Evolutionary conservation across 1,140 invertebrate genomes (phyloP).

Genomic region (Drosophila bocki): DNA sequence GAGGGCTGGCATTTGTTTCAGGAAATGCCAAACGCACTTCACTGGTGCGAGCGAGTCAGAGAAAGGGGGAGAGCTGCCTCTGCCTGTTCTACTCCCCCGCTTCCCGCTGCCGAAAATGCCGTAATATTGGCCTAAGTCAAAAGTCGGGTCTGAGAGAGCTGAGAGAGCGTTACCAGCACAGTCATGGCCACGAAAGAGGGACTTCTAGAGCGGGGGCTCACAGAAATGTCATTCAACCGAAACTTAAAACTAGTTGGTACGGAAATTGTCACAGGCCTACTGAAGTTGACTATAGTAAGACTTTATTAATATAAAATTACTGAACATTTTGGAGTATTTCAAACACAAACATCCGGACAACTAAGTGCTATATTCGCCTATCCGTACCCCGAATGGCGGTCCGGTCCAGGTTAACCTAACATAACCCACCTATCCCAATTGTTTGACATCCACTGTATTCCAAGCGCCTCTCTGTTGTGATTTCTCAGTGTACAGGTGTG

Average conservation of each 20-base stretch:
- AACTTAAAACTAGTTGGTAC: not conserved
- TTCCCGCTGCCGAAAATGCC: constrained; percentile 40
- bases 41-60: not conserved
- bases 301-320: not conserved
- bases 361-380: too few relatives aligned
- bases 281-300: not conserved
- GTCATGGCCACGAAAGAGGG: not conserved
- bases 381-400: too few relatives aligned
- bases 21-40: constrained; percentile 62
- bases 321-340: too few relatives aligned
- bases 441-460: constrained; percentile 15
- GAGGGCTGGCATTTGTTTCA: constrained; percentile 60
- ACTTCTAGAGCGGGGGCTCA: not conserved
- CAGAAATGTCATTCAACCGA: constrained; percentile 3
- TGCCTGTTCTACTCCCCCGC: constrained; percentile 6
- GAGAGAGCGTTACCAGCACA: constrained; percentile 18
- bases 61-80: constrained; percentile 4
- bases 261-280: not conserved
- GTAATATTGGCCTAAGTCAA: constrained; percentile 39
- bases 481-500: constrained; percentile 29
- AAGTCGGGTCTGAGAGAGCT: constrained; percentile 40
- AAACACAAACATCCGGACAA: too few relatives aligned
- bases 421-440: not conserved
- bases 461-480: constrained; percentile 40
- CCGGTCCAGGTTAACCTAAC: too few relatives aligned